phyloP scores from a whole-genome alignment of 2,888 invertebrate species.

The Mythimna albipuncta region DNA sequence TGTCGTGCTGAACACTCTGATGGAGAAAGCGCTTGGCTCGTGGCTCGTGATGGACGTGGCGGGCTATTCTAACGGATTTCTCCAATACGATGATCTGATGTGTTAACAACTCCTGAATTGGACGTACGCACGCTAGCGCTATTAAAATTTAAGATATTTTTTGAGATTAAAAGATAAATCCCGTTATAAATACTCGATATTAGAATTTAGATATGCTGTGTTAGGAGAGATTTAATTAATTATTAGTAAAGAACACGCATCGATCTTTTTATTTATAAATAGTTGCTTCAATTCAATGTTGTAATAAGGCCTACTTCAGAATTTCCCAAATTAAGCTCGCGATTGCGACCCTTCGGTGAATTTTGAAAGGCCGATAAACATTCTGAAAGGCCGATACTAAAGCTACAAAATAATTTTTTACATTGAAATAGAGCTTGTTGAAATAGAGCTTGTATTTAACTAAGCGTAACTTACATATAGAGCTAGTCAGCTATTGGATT shows the following conservation, averaged over 20 bases:
- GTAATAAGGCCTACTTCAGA: background rate
- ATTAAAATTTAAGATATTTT: slow-evolving; percentile 60
- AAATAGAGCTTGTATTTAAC: no score
- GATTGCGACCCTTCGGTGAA: no score
- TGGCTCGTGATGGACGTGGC: slow-evolving; percentile 70
- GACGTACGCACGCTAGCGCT: slow-evolving; percentile 72
- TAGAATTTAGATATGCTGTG: slow-evolving; percentile 43
- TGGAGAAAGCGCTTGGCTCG: slow-evolving; percentile 76
- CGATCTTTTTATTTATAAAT: slow-evolving; percentile 12
- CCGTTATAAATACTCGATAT: slow-evolving; percentile 58
- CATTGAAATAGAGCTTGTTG: no score
- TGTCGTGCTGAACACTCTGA: slow-evolving; percentile 70
- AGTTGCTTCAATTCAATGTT: background rate
- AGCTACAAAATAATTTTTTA: no score
- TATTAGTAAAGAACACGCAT: slow-evolving; percentile 44
- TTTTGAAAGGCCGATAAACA: no score
- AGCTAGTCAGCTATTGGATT: no score
- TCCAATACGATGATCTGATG: slow-evolving; percentile 71
- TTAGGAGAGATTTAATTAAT: slow-evolving; percentile 44
- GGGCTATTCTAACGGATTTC: slow-evolving; percentile 78
- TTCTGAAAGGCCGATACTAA: no score
- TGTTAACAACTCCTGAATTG: slow-evolving; percentile 71
- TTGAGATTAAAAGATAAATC: slow-evolving; percentile 49
- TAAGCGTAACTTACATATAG: no score
- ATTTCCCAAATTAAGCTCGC: no score